Evolutionary conservation across 2,113 vertebrate genomes (phyloP).

Genomic region (Spizaetus ornatus): DNA sequence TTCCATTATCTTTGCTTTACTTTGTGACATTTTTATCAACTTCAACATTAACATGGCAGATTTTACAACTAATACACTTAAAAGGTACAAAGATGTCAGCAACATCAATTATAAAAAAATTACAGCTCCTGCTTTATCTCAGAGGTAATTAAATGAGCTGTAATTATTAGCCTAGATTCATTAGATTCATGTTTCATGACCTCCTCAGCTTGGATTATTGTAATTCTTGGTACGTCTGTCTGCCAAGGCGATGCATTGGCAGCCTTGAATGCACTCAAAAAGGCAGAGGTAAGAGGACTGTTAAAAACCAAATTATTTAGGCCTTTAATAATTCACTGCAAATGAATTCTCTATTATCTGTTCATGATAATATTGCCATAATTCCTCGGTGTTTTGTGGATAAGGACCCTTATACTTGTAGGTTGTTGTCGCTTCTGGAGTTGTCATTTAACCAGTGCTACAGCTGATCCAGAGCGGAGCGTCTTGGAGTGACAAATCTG

Average conservation of each 20-base stretch:
- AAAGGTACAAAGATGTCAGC: constrained; percentile 53
- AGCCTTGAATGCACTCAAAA: neutral
- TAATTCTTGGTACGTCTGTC: constrained; percentile 25
- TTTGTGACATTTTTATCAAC: constrained; percentile 65
- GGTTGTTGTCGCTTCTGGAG: neutral
- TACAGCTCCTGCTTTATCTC: constrained; percentile 56
- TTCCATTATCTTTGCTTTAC: constrained; percentile 56
- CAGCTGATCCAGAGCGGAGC: neutral
- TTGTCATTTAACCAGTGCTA: neutral
- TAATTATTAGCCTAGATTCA: constrained; percentile 64
- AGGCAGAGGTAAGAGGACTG: neutral
- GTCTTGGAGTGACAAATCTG: neutral
- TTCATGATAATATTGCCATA: neutral
- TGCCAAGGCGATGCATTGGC: neutral
- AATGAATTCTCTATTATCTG: neutral
- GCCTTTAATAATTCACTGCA: neutral
- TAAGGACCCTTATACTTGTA: neutral
- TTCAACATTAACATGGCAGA: constrained; percentile 32
- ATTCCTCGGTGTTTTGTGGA: neutral
- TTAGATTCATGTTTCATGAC: constrained; percentile 53
- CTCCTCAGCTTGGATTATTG: constrained; percentile 40
- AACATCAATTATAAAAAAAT: constrained; percentile 65
- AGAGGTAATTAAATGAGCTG: constrained; percentile 50
- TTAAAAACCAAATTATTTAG: constrained; percentile 4
- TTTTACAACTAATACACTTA: constrained; percentile 65